Conservation (phyloP, 2,797 vertebrate genomes). For the Aldrovandia affinis region DNA sequence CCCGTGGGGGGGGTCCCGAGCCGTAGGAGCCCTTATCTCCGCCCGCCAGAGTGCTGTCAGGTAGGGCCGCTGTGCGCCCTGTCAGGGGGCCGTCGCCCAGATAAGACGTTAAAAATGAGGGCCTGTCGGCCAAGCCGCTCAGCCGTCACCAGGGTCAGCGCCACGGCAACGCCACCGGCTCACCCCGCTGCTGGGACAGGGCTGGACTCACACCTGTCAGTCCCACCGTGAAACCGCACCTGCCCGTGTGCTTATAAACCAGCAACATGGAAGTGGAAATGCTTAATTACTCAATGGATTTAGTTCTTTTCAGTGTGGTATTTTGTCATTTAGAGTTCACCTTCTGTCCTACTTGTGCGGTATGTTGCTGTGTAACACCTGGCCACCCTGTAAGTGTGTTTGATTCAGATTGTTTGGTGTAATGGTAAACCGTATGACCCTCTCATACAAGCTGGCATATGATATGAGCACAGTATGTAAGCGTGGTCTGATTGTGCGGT, state of each 20-base stretch:
- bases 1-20: slow-evolving; percentile 45
- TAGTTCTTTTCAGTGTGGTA: no score
- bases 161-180: slow-evolving; percentile 51
- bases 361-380: background rate
- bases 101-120: slow-evolving; percentile 65
- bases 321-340: no score
- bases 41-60: slow-evolving; percentile 46
- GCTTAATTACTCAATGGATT: background rate
- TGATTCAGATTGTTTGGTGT: background rate
- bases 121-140: slow-evolving; percentile 54
- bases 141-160: slow-evolving; percentile 57
- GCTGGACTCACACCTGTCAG: slow-evolving; percentile 49
- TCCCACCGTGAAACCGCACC: slow-evolving; percentile 51
- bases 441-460: background rate
- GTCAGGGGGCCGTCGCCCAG: slow-evolving; percentile 49
- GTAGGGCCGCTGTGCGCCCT: background rate
- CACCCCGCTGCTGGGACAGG: slow-evolving; percentile 41
- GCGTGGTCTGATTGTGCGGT: no score
- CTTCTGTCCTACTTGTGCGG: no score
- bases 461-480: no score
- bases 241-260: slow-evolving; percentile 20
- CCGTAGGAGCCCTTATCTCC: slow-evolving; percentile 42
- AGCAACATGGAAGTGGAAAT: background rate
- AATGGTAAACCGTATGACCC: background rate
- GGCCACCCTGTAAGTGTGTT: background rate